Conservation (phyloP, 2,888 invertebrate species). For the Ypsolopha sequella region DNA sequence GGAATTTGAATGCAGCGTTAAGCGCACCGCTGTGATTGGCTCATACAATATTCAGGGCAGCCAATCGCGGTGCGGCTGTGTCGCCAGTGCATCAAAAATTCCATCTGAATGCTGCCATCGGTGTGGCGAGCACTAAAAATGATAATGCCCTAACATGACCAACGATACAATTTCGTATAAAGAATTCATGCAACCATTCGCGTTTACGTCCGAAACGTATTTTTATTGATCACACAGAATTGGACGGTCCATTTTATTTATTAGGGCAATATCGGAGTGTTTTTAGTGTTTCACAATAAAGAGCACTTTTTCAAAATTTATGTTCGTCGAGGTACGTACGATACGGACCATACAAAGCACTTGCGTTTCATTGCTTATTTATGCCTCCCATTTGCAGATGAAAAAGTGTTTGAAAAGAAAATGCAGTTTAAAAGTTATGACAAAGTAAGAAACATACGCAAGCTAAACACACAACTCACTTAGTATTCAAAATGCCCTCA, state of each 20-base stretch:
- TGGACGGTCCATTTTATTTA: conserved; percentile 56
- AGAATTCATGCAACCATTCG: conserved; percentile 60
- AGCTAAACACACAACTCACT: background rate
- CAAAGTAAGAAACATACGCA: background rate
- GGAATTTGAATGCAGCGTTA: conserved; percentile 68
- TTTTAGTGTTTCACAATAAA: conserved; percentile 1
- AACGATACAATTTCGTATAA: conserved; percentile 65
- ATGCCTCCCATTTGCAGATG: background rate
- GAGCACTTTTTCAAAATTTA: background rate
- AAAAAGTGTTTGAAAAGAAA: no score
- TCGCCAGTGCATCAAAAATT: conserved; percentile 72
- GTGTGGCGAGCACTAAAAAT: conserved; percentile 71
- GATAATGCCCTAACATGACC: conserved; percentile 68
- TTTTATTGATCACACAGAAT: conserved; percentile 58
- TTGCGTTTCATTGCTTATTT: background rate
- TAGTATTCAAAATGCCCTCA: background rate
- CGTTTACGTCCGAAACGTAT: conserved; percentile 57
- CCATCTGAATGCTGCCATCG: conserved; percentile 63
- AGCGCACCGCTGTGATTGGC: conserved; percentile 64
- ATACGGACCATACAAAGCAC: background rate
- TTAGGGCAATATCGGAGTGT: conserved; percentile 25
- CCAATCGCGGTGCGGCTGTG: conserved; percentile 65
- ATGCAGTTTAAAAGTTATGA: no score
- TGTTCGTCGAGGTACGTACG: background rate
- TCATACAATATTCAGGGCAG: conserved; percentile 68